Conservation (phyloP, 1,140 invertebrate species). For the Ganaspis sp. region DNA sequence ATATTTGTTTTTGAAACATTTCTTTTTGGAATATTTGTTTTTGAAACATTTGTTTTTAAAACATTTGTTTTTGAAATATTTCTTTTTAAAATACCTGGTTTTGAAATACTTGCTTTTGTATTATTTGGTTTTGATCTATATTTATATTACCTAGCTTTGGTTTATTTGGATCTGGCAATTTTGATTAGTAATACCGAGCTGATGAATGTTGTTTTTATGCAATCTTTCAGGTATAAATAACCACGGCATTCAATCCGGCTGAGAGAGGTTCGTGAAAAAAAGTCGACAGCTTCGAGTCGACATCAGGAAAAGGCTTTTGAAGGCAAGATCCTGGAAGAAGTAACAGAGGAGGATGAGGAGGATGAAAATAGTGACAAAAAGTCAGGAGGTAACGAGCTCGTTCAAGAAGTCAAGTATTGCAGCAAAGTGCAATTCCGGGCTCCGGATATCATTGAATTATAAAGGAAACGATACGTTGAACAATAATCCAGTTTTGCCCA, state of each 20-base stretch:
- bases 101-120: too few relatives aligned
- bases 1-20: too few relatives aligned
- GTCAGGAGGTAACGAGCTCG: slow-evolving; percentile 53
- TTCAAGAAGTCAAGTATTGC: slow-evolving; percentile 63
- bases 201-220: neutral
- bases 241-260: slow-evolving; percentile 68
- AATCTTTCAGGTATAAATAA: slow-evolving; percentile 72
- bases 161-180: too few relatives aligned
- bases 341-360: slow-evolving; percentile 59
- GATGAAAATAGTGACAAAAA: slow-evolving; percentile 42
- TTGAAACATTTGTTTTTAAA: too few relatives aligned
- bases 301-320: slow-evolving; percentile 52
- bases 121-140: too few relatives aligned
- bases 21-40: too few relatives aligned
- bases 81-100: too few relatives aligned
- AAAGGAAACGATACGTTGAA: slow-evolving; percentile 38
- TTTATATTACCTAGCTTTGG: too few relatives aligned
- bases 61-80: too few relatives aligned
- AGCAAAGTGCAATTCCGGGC: slow-evolving; percentile 67
- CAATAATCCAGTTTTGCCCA: slow-evolving; percentile 38
- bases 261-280: slow-evolving; percentile 61
- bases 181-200: neutral
- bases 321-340: slow-evolving; percentile 57
- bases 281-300: slow-evolving; percentile 40
- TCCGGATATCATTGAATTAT: slow-evolving; percentile 72